Evolutionary conservation across 2,888 invertebrate genomes (phyloP), one percentile per base, ranked within the genome.

Genomic region (Tanypteryx hageni): DNA sequence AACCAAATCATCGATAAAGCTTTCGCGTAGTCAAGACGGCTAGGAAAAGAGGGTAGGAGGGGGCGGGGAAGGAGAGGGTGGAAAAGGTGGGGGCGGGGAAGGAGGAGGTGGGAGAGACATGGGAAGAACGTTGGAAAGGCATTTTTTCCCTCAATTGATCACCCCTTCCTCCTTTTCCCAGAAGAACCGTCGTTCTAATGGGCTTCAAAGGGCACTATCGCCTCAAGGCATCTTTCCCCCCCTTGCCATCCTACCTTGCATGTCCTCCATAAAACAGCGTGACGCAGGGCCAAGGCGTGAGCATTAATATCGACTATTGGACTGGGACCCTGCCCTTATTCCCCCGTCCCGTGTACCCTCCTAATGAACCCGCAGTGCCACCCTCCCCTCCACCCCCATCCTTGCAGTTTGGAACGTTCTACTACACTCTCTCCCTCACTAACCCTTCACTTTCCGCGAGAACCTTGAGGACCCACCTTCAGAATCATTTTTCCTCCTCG

Each of bases 281-380:
- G 61, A 86, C 86, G 86, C 86, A 85, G n/a, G 56, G 57, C 44
- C 57, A 11, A 76, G n/a, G 82, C 82, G 83, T 3, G 44, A 57
- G 61, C 86, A 89, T 89, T 89, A 89, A 89, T 89, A 89, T 89
- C 89, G 89, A 89, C 89, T 89, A 89, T 89, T 89, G 89, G 89
- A 56, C 64, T 10, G 86, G 61, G 61, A 57, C 18, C 4, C 31
- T 82, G 44, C 82, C 22, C 86, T 86, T 86, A 27, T 59, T 61
- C 86, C 86, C 31, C 61, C 16, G 86, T 31, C 16, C 61, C 31
- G 61, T 61, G 61, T 27, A 61, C 89, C 44, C 16, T 56, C 10
- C 89, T 89, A 89, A 89, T 89, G 89, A 89, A 89, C 68, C 44
- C 8, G n/a, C 18, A 57, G 57, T 57, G 44, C 44, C 44, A 1